Conservation (phyloP, 2,888 invertebrate genomes). For the Eubasilissa splendida region DNA sequence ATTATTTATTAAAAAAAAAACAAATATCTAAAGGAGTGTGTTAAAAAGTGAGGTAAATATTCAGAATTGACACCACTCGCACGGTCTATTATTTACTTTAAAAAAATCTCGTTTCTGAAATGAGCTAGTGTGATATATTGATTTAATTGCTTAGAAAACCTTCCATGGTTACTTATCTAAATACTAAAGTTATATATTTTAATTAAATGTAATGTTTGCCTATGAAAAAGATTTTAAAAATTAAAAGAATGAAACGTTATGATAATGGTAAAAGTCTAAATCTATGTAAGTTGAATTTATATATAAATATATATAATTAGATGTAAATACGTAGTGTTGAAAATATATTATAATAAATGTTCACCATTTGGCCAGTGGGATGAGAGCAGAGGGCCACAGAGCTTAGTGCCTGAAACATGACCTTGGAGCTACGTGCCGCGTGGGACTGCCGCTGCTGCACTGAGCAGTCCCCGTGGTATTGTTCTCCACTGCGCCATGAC, state of each 20-base stretch:
- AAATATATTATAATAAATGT: conserved; percentile 38
- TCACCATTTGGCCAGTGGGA: conserved; percentile 46
- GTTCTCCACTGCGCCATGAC: conserved; percentile 33
- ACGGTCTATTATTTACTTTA: conserved; percentile 52
- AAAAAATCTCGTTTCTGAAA: conserved; percentile 58
- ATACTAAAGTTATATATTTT: conserved; percentile 56
- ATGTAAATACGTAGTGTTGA: conserved; percentile 57
- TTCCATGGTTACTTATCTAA: conserved; percentile 52
- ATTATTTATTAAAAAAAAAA: neutral
- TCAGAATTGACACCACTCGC: conserved; percentile 23
- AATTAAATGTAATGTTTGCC: conserved; percentile 58
- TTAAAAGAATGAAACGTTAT: conserved; percentile 57
- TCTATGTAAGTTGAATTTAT: conserved; percentile 58
- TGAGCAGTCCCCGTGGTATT: conserved; percentile 6
- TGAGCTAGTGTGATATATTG: conserved; percentile 59
- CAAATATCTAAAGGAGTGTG: neutral
- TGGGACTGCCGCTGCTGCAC: neutral
- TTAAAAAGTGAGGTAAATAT: conserved; percentile 14
- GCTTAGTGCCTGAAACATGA: conserved; percentile 57
- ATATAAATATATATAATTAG: conserved; percentile 51
- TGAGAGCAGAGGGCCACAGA: conserved; percentile 47
- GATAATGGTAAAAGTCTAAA: conserved; percentile 59
- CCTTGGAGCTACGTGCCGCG: neutral
- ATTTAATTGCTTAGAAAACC: conserved; percentile 57
- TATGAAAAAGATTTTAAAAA: conserved; percentile 56